A percentile compares a stretch with the other conserved stretches of the same genome.
phyloP scores from a whole-genome alignment of 2,888 invertebrate species.

The Silvanus unidentatus region DNA sequence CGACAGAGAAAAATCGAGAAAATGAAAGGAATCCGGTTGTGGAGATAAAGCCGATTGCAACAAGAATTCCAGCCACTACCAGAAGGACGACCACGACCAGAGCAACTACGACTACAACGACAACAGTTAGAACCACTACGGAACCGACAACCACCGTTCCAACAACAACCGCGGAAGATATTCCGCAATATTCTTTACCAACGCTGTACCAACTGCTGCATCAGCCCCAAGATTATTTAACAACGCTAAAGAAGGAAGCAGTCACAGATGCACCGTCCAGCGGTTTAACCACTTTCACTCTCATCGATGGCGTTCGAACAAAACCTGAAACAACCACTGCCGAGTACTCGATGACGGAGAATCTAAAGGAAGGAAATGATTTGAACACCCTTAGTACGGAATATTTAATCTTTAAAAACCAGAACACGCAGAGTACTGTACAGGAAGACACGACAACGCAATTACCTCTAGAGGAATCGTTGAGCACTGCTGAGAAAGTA shows the following conservation, averaged over 20 bases:
- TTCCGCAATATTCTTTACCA: no score
- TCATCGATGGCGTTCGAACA: not conserved
- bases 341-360: not conserved
- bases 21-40: slow-evolving; percentile 9
- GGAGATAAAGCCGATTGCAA: slow-evolving; percentile 13
- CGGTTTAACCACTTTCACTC: slow-evolving; percentile 1
- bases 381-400: slow-evolving; percentile 20
- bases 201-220: no score
- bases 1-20: slow-evolving; percentile 20
- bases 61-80: slow-evolving; percentile 7
- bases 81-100: slow-evolving; percentile 8
- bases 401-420: slow-evolving; percentile 7
- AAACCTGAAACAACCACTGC: slow-evolving; percentile 8
- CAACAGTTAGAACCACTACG: not conserved
- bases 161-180: no score
- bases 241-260: slow-evolving; percentile 6
- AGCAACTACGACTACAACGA: slow-evolving; percentile 2
- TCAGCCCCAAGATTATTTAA: slow-evolving; percentile 3
- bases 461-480: slow-evolving; percentile 16
- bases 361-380: slow-evolving; percentile 9
- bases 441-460: slow-evolving; percentile 12
- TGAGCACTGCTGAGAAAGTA: slow-evolving; percentile 16
- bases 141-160: not conserved
- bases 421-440: slow-evolving; percentile 4
- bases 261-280: not conserved